A percentile compares a stretch with the other conserved stretches of the same genome.
phyloP scores from a whole-genome alignment of 2,797 vertebrate species.

The Halcyon smyrnensis region DNA sequence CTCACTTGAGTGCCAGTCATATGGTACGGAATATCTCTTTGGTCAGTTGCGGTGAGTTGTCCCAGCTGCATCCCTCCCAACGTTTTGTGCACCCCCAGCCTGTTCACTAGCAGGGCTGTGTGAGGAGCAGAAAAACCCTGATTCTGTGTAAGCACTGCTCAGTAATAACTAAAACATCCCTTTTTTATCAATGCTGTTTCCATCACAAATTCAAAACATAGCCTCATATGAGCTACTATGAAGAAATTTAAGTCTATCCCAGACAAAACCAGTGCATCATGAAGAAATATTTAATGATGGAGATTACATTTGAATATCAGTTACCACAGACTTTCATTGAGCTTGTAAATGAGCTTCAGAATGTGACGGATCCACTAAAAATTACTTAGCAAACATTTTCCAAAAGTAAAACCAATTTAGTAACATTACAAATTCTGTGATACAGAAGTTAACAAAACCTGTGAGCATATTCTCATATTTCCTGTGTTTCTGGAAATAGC shows the following conservation, averaged over 20 bases:
- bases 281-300: neutral
- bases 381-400: neutral
- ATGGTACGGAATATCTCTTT: neutral
- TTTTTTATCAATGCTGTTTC: neutral
- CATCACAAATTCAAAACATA: neutral
- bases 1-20: neutral
- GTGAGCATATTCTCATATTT: neutral
- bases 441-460: neutral
- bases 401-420: neutral
- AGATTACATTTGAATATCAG: neutral
- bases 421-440: neutral
- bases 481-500: neutral
- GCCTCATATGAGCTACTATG: no score
- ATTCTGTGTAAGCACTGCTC: neutral
- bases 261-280: no score
- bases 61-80: neutral
- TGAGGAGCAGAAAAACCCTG: neutral
- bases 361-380: neutral
- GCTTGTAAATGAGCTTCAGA: neutral
- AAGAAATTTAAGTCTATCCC: no score
- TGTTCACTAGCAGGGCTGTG: accelerated
- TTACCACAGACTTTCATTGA: neutral
- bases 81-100: neutral
- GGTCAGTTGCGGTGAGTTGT: neutral
- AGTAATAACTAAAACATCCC: neutral